A percentile compares a stretch with the other conserved stretches of the same genome.
Conservation (phyloP, 2,113 vertebrate genomes). For the Hydrolagus affinis region DNA sequence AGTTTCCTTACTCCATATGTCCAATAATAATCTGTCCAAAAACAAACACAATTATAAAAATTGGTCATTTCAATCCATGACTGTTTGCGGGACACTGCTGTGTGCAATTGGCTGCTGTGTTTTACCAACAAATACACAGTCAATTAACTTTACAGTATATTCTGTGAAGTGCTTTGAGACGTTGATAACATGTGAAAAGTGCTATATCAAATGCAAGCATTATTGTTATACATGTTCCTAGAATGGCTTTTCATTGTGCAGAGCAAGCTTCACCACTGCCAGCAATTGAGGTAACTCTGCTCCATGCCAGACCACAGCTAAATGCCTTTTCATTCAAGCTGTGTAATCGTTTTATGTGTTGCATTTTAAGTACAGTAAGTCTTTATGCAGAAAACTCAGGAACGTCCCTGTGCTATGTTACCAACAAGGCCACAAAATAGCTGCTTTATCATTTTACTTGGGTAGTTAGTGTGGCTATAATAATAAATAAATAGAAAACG, state of each 20-base stretch:
- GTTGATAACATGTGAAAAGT: too few species aligned
- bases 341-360: not conserved
- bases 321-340: conserved; percentile 20
- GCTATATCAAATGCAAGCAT: too few species aligned
- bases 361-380: not conserved
- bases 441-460: not conserved
- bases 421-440: not conserved
- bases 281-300: not conserved
- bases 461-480: not conserved
- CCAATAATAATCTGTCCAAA: too few species aligned
- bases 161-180: too few species aligned
- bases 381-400: not conserved
- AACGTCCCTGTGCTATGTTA: not conserved
- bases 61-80: too few species aligned
- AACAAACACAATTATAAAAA: too few species aligned
- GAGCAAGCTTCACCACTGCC: not conserved
- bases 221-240: not conserved
- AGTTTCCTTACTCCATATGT: too few species aligned
- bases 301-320: not conserved
- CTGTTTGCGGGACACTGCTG: too few species aligned
- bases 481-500: too few species aligned
- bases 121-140: too few species aligned
- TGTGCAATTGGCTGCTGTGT: too few species aligned
- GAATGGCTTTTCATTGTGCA: not conserved
- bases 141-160: too few species aligned